Evolutionary conservation across 92 coral and sea anemone species (phyloP), one percentile per base, ranked within the genome.

Genomic region (Epizoanthus stellaris): DNA sequence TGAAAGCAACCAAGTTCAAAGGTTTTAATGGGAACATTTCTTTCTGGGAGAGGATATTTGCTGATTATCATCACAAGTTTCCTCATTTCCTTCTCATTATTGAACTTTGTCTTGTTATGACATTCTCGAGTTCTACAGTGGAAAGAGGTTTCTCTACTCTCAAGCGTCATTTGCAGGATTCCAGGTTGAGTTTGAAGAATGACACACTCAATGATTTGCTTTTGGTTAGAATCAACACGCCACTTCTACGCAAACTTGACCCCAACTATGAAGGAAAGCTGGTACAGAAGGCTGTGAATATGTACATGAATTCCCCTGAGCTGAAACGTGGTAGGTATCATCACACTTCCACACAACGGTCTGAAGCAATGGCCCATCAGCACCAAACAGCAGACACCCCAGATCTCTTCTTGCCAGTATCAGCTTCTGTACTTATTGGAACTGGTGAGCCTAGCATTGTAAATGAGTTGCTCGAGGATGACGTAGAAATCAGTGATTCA

Each of bases 1-100:
- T 76, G 81, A 76, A 76, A 76, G 54, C 67, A 53, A 56, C 66
- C 36, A 57, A 76, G 56, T 59, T 76, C 36, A 76, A 58, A 56
- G 81, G 66, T 34, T 76, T 76, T 9, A 76, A 58, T 14, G 81
- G 68, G 67, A 57, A 75, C 23, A 56, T 56, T 30, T 30, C 49
- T 25, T 75, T 75, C 67, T 75, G 80, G 80, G 45, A 75, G 81
- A 75, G 77, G 42, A 57, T 76, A 15, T 58, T 76, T 59, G 81
- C 65, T 53, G 67, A 76, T 16, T 57, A 76, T 57, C 68, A 58
- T 34, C 52, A 76, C 49, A 76, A 38, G 34, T 76, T 76, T 16
- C 53, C 81, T 36, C 54, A 76, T 76, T 76, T 76, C 34, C 81
- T 76, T 34, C 81, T 76, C 30, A 15, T 57, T 34, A 57, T 57